phyloP scores from a whole-genome alignment of 2,797 vertebrate species.

The Anisognathus igniventris region DNA sequence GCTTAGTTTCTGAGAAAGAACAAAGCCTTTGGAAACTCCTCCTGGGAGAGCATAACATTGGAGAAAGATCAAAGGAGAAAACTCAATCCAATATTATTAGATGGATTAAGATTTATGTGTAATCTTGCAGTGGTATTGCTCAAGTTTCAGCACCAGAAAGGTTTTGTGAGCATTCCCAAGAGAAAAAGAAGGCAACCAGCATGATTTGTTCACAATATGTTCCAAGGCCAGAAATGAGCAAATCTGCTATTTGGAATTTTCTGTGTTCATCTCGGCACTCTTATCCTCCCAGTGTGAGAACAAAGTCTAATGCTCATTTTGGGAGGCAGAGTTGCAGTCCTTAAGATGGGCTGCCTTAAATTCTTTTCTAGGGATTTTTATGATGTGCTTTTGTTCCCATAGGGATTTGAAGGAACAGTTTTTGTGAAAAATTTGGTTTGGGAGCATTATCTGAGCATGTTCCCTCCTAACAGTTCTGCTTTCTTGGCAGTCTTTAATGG shows the following conservation, averaged over 20 bases:
- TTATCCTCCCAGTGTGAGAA: not conserved
- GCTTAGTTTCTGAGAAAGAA: slow-evolving; percentile 23
- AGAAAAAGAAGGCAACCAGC: not conserved
- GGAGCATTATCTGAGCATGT: not conserved
- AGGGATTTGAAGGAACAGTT: not conserved
- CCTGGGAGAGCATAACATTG: slow-evolving; percentile 8
- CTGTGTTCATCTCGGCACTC: not conserved
- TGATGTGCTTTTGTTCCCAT: not conserved
- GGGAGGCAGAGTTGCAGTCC: not conserved
- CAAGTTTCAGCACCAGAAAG: not conserved
- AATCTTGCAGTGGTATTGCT: slow-evolving; percentile 14
- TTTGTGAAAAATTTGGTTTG: not conserved
- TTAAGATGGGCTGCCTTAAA: not conserved
- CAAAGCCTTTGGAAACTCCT: slow-evolving; percentile 17
- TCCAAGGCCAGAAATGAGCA: not conserved
- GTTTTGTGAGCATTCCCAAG: slow-evolving; percentile 14
- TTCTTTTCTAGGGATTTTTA: not conserved
- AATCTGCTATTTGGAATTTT: not conserved
- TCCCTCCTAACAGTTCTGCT: not conserved
- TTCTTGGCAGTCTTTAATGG: not conserved
- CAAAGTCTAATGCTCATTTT: not conserved
- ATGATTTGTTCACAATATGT: not conserved
- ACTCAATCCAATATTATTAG: not conserved
- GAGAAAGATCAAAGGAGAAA: slow-evolving; percentile 53
- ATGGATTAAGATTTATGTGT: slow-evolving; percentile 2